These are phyloP conservation scores for Pyralis farinalis DNA, from an alignment of 2,888 invertebrate species.

Conservation along the genomic window DNA sequence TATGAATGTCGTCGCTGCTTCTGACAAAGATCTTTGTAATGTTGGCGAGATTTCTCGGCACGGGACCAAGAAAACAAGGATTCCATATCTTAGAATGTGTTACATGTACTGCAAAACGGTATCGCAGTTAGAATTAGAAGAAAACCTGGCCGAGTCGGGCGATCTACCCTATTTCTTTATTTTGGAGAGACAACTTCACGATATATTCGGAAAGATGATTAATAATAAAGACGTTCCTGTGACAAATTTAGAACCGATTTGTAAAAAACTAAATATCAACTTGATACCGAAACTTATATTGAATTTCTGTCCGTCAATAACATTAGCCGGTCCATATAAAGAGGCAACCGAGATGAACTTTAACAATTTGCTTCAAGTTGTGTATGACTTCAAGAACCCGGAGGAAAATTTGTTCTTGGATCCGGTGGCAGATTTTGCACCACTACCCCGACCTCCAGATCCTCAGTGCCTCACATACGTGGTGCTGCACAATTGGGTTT, in stretches of 20 bases:
- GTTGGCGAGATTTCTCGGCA: constrained; percentile 59
- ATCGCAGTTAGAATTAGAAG: constrained; percentile 68
- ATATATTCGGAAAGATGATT: constrained; percentile 84
- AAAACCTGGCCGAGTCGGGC: constrained; percentile 27
- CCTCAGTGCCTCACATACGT: constrained; percentile 82
- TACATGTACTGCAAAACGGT: constrained; percentile 82
- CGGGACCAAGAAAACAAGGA: constrained; percentile 57
- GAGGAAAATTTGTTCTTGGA: constrained; percentile 75
- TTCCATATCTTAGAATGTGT: constrained; percentile 75
- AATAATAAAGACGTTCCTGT: constrained; percentile 85
- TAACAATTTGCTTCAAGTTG: constrained; percentile 57
- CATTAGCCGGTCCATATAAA: constrained; percentile 56
- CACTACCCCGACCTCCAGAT: constrained; percentile 65
- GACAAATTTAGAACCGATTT: constrained; percentile 84
- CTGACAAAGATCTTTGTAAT: constrained; percentile 69
- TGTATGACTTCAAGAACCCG: constrained; percentile 65
- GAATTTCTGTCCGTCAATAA: constrained; percentile 86
- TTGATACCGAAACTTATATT: constrained; percentile 86
- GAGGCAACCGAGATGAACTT: constrained; percentile 61
- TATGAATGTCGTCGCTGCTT: constrained; percentile 71
- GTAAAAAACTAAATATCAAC: constrained; percentile 86
- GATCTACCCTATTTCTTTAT: constrained; percentile 70
- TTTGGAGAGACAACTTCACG: constrained; percentile 76
- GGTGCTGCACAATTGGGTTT: constrained; percentile 84
- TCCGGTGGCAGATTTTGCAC: constrained; percentile 62